These are phyloP conservation scores for Emydoidea blandingii DNA, from an alignment of 2,797 vertebrate species.

Conservation along the genomic window DNA sequence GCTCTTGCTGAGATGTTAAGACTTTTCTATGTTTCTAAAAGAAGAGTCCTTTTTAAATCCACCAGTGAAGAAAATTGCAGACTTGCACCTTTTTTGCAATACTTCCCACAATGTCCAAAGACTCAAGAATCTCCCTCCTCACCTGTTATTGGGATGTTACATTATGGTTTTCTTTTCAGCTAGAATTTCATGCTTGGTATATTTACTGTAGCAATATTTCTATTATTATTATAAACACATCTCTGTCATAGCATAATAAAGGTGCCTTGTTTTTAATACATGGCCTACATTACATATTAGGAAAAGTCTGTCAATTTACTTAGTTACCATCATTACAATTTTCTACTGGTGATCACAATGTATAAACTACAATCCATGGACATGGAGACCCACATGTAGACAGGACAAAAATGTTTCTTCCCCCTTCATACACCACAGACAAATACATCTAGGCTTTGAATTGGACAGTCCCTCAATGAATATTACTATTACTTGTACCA, in stretches of 20 bases:
- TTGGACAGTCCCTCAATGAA: neutral
- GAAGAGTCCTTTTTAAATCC: neutral
- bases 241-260: conserved; percentile 56
- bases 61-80: neutral
- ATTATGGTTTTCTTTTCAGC: neutral
- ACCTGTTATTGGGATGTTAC: neutral
- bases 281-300: neutral
- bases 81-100: neutral
- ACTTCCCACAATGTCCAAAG: fast-evolving
- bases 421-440: neutral
- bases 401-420: neutral
- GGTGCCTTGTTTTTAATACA: conserved; percentile 54
- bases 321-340: conserved; percentile 3
- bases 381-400: conserved; percentile 35
- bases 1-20: fast-evolving
- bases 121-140: neutral
- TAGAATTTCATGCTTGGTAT: neutral
- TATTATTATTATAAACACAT: conserved; percentile 31
- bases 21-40: fast-evolving
- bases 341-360: conserved; percentile 40
- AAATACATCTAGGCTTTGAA: neutral
- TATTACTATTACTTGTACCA: conserved; percentile 28
- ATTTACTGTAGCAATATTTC: neutral
- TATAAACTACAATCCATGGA: conserved; percentile 32
- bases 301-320: conserved; percentile 62